Base-by-base conservation (phyloP, 2,113 vertebrate species). In the Tapirus terrestris region DNA sequence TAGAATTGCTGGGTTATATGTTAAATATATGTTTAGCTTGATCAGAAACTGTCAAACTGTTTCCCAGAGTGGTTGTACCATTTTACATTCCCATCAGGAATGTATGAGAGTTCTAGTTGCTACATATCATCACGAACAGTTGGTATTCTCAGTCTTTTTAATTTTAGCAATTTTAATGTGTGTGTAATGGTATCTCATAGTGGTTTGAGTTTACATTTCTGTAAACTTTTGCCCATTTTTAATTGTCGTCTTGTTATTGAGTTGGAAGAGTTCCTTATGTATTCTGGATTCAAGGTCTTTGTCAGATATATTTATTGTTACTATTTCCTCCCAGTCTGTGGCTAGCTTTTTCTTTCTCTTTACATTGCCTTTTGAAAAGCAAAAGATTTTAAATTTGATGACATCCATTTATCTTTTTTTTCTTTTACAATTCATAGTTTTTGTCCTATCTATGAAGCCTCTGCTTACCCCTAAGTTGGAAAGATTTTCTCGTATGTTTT, bases 311-410 rank as follows among this genome's bases (percentile, higher is more conserved):
- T n/a, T 29, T 27, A 13, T 21, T 65, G 56, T 73, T 21, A 86
- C 16, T 58, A 51, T 68, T 87, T 86, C 23, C 33, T 82, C 33
- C 14, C 23, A 8, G 45, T 80, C 79, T 27, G 79, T 56, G 29
- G 33, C 53, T 31, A 17, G 29, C 14, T 18, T 79, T 81, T 73
- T n/a, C 67, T 16, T 91, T 73, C 29, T 48, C 36, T 53, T 96
- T 73, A 53, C 0, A 0, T 36, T 88, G 20, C 27, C 43, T 67
- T 97, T 94, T 89, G 31, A 85, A 96, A 91, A 82, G 16, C 53
- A 83, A n/a, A 94, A 43, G 20, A 73, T 91, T 63, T 53, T 31
- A 76, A 77, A 83, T 94, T 63, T 89, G 65, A 72, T 95, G 58
- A 27, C 33, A 16, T 83, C 11, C 12, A 18, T 43, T 82, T 90